A percentile compares a stretch with the other conserved stretches of the same genome.
Evolutionary conservation across 2,888 invertebrate species (phyloP).

Genomic region (Polyploca ridens): DNA sequence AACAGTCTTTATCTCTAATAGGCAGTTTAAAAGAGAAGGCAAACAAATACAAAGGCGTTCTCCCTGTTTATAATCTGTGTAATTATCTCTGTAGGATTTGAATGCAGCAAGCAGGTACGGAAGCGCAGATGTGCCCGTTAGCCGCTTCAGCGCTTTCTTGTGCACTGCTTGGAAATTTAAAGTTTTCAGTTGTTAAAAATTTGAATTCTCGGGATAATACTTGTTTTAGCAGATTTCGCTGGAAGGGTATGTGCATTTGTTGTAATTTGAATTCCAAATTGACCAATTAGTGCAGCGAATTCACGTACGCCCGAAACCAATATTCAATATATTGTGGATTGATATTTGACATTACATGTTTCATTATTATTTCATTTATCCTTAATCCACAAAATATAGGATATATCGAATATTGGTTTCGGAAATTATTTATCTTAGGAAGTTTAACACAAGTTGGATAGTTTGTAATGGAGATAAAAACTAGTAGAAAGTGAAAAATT

Average conservation of each 20-base stretch:
- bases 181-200: not conserved
- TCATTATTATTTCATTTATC: no score
- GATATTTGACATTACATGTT: no score
- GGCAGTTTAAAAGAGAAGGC: not conserved
- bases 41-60: not conserved
- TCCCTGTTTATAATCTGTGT: not conserved
- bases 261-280: not conserved
- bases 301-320: no score
- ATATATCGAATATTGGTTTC: no score
- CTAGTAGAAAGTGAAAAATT: no score
- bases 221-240: not conserved
- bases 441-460: no score
- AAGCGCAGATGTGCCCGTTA: conserved; percentile 42
- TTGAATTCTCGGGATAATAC: not conserved
- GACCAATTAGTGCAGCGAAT: not conserved
- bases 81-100: conserved; percentile 28
- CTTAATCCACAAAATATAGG: no score
- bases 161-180: conserved; percentile 35
- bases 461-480: no score
- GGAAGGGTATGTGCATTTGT: not conserved
- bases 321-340: no score
- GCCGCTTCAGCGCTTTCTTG: conserved; percentile 32
- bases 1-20: not conserved
- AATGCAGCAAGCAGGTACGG: conserved; percentile 45
- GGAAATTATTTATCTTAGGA: no score